phyloP scores from a whole-genome alignment of 2,113 vertebrate genomes.

The Mormoops blainvillei region DNA sequence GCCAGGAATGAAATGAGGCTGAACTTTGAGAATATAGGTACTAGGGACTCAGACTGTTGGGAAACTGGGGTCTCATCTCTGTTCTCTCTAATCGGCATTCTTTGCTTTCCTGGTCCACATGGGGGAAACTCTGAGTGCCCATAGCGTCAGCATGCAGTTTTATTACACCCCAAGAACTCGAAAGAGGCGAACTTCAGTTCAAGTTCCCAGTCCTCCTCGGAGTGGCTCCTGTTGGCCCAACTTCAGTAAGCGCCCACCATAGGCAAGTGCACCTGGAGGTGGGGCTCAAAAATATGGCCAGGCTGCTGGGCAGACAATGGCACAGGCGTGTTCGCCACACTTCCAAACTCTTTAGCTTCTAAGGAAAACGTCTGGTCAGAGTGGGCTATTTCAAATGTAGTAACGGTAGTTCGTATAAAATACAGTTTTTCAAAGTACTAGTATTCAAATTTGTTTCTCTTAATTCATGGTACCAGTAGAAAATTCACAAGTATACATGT shows the following conservation, averaged over 20 bases:
- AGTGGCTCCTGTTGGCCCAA: background rate
- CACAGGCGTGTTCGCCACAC: background rate
- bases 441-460: background rate
- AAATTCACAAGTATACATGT: constrained; percentile 3
- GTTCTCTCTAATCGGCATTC: background rate
- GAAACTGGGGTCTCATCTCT: background rate
- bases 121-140: background rate
- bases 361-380: background rate
- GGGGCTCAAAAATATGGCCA: background rate
- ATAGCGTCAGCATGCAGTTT: background rate
- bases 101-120: background rate
- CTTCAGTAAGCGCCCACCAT: background rate
- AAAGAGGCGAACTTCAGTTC: background rate
- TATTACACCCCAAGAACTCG: background rate
- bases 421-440: background rate
- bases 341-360: background rate
- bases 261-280: background rate
- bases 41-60: no score
- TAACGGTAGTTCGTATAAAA: background rate
- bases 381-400: background rate
- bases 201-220: background rate
- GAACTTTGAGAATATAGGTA: background rate
- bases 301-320: background rate
- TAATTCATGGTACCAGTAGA: background rate
- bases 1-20: background rate